Percentiles rank a stretch among this genome's conserved stretches.
phyloP scores from a whole-genome alignment of 2,888 invertebrate species.

The Kryphioiulus occultus region DNA sequence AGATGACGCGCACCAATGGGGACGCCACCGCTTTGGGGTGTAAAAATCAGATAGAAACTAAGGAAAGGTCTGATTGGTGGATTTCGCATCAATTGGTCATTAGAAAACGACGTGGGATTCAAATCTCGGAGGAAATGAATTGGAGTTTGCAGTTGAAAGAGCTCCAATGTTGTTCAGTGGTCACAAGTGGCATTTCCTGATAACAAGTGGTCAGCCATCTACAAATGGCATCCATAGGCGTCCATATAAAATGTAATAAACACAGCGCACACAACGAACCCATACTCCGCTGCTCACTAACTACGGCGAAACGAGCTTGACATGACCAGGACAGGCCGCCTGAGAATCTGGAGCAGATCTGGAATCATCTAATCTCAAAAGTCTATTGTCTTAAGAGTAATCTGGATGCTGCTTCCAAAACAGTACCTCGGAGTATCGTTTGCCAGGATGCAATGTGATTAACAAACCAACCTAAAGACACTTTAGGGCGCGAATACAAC shows the following conservation, averaged over 20 bases:
- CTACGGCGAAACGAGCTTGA: neutral
- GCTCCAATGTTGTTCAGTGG: conserved; percentile 29
- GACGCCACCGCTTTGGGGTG: neutral
- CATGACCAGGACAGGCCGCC: neutral
- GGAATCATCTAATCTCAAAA: conserved; percentile 28
- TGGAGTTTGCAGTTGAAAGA: conserved; percentile 41
- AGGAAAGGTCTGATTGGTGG: conserved; percentile 4
- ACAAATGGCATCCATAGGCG: conserved; percentile 22
- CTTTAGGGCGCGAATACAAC: conserved; percentile 27
- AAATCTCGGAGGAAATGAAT: conserved; percentile 44
- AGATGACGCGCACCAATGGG: neutral
- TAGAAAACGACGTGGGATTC: conserved; percentile 41
- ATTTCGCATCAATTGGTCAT: conserved; percentile 35
- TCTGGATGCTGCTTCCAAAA: conserved; percentile 35
- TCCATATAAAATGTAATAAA: neutral
- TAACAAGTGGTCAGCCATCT: conserved; percentile 46
- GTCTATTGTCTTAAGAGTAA: conserved; percentile 43
- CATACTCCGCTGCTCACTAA: neutral
- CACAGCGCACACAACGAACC: neutral
- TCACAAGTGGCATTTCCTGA: conserved; percentile 47
- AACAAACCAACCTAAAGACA: conserved; percentile 45
- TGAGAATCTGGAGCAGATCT: neutral
- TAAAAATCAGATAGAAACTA: conserved; percentile 31
- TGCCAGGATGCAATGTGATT: conserved; percentile 42
- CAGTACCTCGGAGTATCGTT: conserved; percentile 41